A percentile compares a stretch with the other conserved stretches of the same genome.
These are phyloP conservation scores for Apomyelois bistriatella DNA, from an alignment of 2,888 invertebrate species.

Conservation along the genomic window DNA sequence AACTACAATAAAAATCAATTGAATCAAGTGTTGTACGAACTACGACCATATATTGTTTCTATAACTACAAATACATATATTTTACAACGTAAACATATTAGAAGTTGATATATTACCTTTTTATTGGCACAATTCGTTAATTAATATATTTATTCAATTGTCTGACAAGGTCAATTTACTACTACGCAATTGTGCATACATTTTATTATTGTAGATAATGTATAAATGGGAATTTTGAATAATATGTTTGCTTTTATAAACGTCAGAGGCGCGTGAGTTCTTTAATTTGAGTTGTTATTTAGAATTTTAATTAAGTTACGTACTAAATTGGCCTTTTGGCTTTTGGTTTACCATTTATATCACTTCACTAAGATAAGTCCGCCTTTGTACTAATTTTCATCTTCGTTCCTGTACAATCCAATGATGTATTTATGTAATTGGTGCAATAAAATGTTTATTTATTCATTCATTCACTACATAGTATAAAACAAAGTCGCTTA, in stretches of 20 bases:
- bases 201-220: background rate
- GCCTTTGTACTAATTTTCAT: no score
- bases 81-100: constrained; percentile 6
- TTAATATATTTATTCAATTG: constrained; percentile 20
- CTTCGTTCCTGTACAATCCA: no score
- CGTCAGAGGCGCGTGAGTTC: background rate
- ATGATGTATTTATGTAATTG: no score
- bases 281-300: background rate
- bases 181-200: constrained; percentile 1
- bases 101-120: constrained; percentile 19
- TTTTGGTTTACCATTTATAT: no score
- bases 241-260: constrained; percentile 1
- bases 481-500: no score
- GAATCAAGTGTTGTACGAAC: background rate
- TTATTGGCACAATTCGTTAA: constrained; percentile 21
- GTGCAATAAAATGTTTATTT: no score
- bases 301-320: no score
- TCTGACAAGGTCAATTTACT: constrained; percentile 13
- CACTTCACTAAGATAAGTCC: no score
- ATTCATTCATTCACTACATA: no score
- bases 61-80: constrained; percentile 1
- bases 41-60: background rate
- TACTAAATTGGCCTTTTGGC: no score
- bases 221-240: background rate
- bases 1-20: no score